Conservation (phyloP, 2,113 vertebrate genomes). For the Arenaria interpres region DNA sequence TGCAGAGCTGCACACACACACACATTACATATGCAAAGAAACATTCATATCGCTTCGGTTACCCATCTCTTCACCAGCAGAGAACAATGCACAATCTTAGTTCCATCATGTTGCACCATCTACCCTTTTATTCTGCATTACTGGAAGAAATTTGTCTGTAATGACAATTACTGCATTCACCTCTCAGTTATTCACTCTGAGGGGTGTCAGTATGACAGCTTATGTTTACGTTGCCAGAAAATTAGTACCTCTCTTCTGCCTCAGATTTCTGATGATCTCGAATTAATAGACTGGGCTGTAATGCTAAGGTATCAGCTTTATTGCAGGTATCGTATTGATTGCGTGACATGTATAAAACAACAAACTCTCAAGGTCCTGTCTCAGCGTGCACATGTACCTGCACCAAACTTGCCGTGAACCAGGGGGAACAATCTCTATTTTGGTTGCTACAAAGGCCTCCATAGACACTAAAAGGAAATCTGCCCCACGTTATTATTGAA, state of each 20-base stretch:
- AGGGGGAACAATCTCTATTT: background rate
- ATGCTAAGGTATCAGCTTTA: background rate
- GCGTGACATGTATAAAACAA: background rate
- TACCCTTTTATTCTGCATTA: background rate
- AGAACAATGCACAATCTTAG: background rate
- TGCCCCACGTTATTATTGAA: background rate
- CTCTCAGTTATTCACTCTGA: background rate
- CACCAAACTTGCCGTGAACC: background rate
- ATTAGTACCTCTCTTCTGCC: background rate
- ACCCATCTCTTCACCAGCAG: background rate
- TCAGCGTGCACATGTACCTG: background rate
- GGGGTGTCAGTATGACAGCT: background rate
- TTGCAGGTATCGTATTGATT: background rate
- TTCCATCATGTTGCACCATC: background rate
- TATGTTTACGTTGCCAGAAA: background rate
- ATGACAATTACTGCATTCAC: background rate
- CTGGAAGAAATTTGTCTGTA: background rate
- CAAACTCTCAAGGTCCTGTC: background rate
- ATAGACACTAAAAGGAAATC: no score
- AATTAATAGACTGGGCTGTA: background rate
- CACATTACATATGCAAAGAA: background rate
- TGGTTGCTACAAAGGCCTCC: background rate
- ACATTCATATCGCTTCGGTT: background rate
- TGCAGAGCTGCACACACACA: background rate
- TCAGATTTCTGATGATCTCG: conserved; percentile 1